Percentiles rank a stretch among this genome's conserved stretches.
phyloP scores from a whole-genome alignment of 2,113 vertebrate genomes.

The Onychostoma macrolepis region DNA sequence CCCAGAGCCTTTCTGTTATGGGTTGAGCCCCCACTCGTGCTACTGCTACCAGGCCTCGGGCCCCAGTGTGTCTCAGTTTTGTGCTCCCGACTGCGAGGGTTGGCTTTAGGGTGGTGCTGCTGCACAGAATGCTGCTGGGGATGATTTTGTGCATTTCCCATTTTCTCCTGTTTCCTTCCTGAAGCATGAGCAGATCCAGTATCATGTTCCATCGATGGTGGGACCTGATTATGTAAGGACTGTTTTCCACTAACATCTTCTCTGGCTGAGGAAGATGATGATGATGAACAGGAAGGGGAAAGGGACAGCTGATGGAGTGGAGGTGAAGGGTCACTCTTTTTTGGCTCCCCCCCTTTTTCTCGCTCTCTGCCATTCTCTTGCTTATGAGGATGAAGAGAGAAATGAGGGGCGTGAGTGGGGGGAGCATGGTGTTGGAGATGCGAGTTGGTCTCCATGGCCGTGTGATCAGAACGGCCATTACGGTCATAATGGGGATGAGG shows the following conservation, averaged over 20 bases:
- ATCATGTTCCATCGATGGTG: conserved; percentile 68
- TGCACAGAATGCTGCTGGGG: conserved; percentile 57
- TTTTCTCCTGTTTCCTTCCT: conserved; percentile 71
- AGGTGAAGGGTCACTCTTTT: conserved; percentile 72
- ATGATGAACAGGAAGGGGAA: conserved; percentile 79
- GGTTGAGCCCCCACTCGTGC: conserved; percentile 68
- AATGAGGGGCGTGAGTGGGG: conserved; percentile 67
- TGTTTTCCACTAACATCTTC: conserved; percentile 73
- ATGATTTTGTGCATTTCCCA: conserved; percentile 51
- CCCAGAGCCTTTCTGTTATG: conserved; percentile 74
- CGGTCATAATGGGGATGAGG: conserved; percentile 77
- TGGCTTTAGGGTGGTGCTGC: conserved; percentile 73
- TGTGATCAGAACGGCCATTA: conserved; percentile 73
- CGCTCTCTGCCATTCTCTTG: conserved; percentile 72
- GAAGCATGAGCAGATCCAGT: conserved; percentile 47
- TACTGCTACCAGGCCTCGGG: conserved; percentile 83
- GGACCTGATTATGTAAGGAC: conserved; percentile 69
- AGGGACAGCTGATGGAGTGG: conserved; percentile 73
- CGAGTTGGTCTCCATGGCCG: conserved; percentile 68
- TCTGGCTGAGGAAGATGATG: conserved; percentile 75
- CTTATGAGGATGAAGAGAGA: conserved; percentile 70
- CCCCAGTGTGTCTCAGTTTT: conserved; percentile 93
- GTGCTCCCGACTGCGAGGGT: conserved; percentile 81
- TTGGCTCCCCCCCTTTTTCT: conserved; percentile 61
- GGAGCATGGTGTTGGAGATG: conserved; percentile 71